These are phyloP conservation scores for Idaea straminata DNA, from an alignment of 2,888 invertebrate genomes.

Conservation along the genomic window DNA sequence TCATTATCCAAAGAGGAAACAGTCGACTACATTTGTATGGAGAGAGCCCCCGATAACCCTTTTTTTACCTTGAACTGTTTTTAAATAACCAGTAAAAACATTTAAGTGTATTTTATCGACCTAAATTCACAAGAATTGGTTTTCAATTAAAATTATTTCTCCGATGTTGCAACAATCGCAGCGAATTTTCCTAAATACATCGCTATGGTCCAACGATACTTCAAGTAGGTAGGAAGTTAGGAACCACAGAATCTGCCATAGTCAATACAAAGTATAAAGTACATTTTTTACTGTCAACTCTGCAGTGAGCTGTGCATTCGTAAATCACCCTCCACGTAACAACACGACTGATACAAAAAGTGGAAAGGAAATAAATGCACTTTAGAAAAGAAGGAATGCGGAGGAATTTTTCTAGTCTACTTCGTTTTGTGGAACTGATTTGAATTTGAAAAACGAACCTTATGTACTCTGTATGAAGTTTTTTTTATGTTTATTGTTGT, in stretches of 20 bases:
- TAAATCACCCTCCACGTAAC: slow-evolving; percentile 49
- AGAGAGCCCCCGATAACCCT: too few relatives aligned
- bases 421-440: slow-evolving; percentile 16
- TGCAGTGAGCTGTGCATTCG: slow-evolving; percentile 48
- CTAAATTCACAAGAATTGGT: too few relatives aligned
- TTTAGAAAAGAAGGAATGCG: slow-evolving; percentile 22
- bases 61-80: too few relatives aligned
- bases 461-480: slow-evolving; percentile 6
- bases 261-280: slow-evolving; percentile 40
- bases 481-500: too few relatives aligned
- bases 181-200: background rate
- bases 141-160: too few relatives aligned
- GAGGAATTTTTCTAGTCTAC: slow-evolving; percentile 11
- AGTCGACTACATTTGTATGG: too few relatives aligned
- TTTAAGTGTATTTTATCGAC: too few relatives aligned
- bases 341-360: slow-evolving; percentile 46
- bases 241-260: slow-evolving; percentile 26
- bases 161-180: too few relatives aligned
- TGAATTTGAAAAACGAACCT: slow-evolving; percentile 10
- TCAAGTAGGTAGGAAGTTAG: slow-evolving; percentile 3
- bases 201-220: background rate
- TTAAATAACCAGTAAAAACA: too few relatives aligned
- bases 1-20: too few relatives aligned
- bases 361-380: slow-evolving; percentile 41
- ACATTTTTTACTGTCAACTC: slow-evolving; percentile 52